Conservation (phyloP, 2,113 vertebrate genomes). For the Thunnus thynnus region DNA sequence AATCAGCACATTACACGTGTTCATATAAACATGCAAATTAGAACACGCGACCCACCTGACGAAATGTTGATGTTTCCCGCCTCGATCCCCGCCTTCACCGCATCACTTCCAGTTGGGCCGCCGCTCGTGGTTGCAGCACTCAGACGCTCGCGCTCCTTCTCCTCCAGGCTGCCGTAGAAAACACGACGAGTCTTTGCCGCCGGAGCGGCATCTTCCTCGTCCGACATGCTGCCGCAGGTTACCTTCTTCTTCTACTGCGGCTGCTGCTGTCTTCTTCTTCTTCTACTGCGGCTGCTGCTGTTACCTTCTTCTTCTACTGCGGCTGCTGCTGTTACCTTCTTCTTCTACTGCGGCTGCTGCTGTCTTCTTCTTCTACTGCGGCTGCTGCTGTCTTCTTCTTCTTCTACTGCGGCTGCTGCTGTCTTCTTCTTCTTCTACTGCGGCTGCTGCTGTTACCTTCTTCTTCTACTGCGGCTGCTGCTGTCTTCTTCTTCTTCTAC, state of each 20-base stretch:
- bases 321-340: too few species aligned
- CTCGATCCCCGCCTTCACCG: slow-evolving; percentile 91
- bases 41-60: slow-evolving; percentile 81
- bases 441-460: too few species aligned
- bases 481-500: too few species aligned
- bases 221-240: slow-evolving; percentile 69
- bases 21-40: background rate
- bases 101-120: slow-evolving; percentile 76
- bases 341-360: too few species aligned
- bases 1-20: background rate
- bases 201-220: slow-evolving; percentile 86
- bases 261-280: too few species aligned
- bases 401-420: too few species aligned
- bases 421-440: too few species aligned
- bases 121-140: slow-evolving; percentile 70
- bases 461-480: too few species aligned
- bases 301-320: too few species aligned
- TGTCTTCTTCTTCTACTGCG: too few species aligned
- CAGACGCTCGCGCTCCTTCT: slow-evolving; percentile 93
- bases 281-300: too few species aligned
- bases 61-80: slow-evolving; percentile 98
- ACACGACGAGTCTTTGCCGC: slow-evolving; percentile 89
- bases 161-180: slow-evolving; percentile 96
- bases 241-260: background rate
- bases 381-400: too few species aligned